Evolutionary conservation across 2,888 invertebrate species (phyloP).

Genomic region (Drosophila mettleri): DNA sequence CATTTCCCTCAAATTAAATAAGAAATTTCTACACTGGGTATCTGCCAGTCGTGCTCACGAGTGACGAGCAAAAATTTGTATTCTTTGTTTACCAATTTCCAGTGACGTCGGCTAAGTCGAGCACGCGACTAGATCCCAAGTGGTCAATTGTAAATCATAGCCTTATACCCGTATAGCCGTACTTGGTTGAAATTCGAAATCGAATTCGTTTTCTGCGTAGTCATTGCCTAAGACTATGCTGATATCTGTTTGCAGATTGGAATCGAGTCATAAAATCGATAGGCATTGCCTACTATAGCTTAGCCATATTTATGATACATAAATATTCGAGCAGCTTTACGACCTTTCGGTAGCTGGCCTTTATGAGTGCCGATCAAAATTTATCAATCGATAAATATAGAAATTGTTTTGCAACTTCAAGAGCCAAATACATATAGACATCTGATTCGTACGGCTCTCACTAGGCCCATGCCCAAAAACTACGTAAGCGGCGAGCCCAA

Average conservation of each 20-base stretch:
- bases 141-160: conserved; percentile 5
- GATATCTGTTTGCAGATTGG: conserved; percentile 9
- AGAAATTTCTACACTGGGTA: not conserved
- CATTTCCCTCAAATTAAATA: not conserved
- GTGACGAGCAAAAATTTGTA: not conserved
- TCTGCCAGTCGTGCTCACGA: not conserved
- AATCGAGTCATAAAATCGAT: conserved; percentile 12
- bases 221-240: conserved; percentile 5
- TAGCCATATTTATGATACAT: conserved; percentile 7
- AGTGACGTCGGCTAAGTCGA: not conserved
- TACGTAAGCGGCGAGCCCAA: not conserved
- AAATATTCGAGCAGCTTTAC: not conserved
- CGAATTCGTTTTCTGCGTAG: not conserved
- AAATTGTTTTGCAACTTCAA: not conserved
- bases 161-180: too few relatives aligned
- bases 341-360: conserved; percentile 8
- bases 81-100: not conserved
- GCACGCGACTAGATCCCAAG: conserved; percentile 20
- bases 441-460: not conserved
- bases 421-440: not conserved
- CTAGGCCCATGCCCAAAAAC: not conserved
- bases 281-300: not conserved
- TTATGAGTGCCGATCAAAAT: conserved; percentile 2
- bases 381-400: not conserved
- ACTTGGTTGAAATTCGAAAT: not conserved